Evolutionary conservation across 2,113 vertebrate genomes (phyloP).

Genomic region (Microcebus tavaratra): DNA sequence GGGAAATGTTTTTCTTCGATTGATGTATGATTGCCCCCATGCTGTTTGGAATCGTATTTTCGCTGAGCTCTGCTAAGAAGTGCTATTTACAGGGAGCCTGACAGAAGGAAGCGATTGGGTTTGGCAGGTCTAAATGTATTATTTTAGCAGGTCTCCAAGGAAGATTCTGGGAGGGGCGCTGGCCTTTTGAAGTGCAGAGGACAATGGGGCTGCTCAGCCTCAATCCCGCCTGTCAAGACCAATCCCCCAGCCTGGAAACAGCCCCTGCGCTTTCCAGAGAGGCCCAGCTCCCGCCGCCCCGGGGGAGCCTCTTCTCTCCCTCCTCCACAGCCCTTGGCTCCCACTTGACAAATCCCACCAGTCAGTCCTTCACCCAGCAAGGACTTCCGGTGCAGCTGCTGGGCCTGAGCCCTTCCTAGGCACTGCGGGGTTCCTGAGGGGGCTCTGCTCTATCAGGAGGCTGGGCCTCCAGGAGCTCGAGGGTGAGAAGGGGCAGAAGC

Average conservation of each 20-base stretch:
- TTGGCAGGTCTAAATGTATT: conserved; percentile 79
- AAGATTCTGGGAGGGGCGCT: conserved; percentile 69
- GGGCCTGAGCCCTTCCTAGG: background rate
- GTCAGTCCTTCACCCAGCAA: background rate
- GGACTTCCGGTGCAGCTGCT: background rate
- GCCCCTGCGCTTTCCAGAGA: background rate
- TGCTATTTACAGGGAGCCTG: conserved; percentile 75
- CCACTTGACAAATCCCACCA: conserved; percentile 16
- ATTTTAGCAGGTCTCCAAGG: conserved; percentile 78
- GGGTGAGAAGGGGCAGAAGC: background rate
- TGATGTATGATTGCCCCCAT: conserved; percentile 71
- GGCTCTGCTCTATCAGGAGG: background rate
- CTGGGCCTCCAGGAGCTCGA: background rate
- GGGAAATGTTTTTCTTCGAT: conserved; percentile 76
- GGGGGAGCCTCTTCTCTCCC: background rate
- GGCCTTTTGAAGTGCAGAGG: conserved; percentile 78
- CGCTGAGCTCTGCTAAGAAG: conserved; percentile 68
- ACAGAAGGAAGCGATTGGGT: conserved; percentile 74
- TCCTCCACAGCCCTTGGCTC: background rate
- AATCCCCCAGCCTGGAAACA: conserved; percentile 52
- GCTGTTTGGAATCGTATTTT: conserved; percentile 75
- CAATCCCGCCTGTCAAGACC: conserved; percentile 70
- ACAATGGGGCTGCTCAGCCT: conserved; percentile 64
- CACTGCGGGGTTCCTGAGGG: background rate
- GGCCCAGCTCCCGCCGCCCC: background rate